Evolutionary conservation across 2,888 invertebrate genomes (phyloP).

Genomic region (Drosophila paramelanica): DNA sequence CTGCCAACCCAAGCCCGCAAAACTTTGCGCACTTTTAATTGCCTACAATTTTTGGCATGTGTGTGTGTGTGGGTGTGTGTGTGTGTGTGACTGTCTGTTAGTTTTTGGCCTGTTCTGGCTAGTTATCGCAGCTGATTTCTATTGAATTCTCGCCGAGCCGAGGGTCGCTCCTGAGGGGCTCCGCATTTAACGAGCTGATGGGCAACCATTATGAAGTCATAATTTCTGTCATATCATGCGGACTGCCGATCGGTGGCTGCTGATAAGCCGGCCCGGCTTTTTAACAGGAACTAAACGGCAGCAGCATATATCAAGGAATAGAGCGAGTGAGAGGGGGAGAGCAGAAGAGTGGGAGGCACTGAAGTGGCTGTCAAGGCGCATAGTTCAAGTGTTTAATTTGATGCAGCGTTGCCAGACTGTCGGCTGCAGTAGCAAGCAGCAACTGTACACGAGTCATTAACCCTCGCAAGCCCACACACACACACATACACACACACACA

Average conservation of each 20-base stretch:
- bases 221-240: constrained; percentile 76
- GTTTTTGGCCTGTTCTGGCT: constrained; percentile 39
- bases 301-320: not conserved
- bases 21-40: constrained; percentile 66
- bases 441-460: constrained; percentile 55
- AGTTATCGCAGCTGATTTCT: constrained; percentile 54
- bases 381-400: constrained; percentile 57
- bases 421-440: constrained; percentile 20
- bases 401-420: constrained; percentile 52
- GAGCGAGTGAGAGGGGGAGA: not conserved
- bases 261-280: constrained; percentile 55
- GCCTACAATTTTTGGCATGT: constrained; percentile 49
- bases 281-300: constrained; percentile 37
- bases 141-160: constrained; percentile 44
- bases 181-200: constrained; percentile 30
- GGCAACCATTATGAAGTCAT: constrained; percentile 72
- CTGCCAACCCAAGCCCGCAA: not conserved
- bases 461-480: constrained; percentile 30
- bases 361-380: constrained; percentile 53
- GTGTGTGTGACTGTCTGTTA: constrained; percentile 18
- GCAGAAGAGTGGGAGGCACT: constrained; percentile 23
- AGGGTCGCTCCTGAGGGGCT: constrained; percentile 20
- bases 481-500: constrained; percentile 1
- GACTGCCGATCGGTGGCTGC: constrained; percentile 56
- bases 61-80: constrained; percentile 15